Base-by-base conservation (phyloP, 2,797 vertebrate genomes). In the Lerista edwardsae region DNA sequence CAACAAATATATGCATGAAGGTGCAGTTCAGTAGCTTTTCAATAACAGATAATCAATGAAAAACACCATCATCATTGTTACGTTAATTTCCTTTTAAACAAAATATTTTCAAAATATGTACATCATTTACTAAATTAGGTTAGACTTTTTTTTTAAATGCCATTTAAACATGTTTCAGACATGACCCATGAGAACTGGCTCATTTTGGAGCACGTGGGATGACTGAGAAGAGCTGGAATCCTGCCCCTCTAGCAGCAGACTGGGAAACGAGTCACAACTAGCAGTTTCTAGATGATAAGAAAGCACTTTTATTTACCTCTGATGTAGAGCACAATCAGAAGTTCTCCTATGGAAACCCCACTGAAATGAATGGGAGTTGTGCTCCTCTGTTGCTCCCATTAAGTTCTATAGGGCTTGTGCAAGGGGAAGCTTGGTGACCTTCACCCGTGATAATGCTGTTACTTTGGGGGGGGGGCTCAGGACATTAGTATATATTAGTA, bases 41-140 rank as follows among this genome's bases (percentile, higher is more conserved):
- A 82, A 65, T 75, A 91, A 74, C 51, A 74, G 1, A 84, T 34
- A 87, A 84, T 76, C 90, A 93, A 91, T 68, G 51, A 85, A 86
- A 86, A 86, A 82, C 82, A 51, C 65, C 47, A 61, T 72, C 51
- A 69, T 76, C 80, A 85, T 89, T 78, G 44, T 86, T 86, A 92
- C 88, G 61, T 91, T 92, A 93, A 91, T 75, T 51, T 80, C 68
- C 77, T 79, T 75, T 55, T 68, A 82, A 90, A 92, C 0, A 25
- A 86, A 92, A 82, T 77, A 86, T 88, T 88, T 88, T 87, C 81
- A 89, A 90, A 86, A 85, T 88, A 91, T 85, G 39, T 73, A 91
- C 90, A 94, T 84, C 86, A 87, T 76, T 76, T 88, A 88, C 64
- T 17, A 65, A 90, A 57, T 73, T 84, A 89, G 84, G 84, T 84